Evolutionary conservation across 2,113 vertebrate genomes (phyloP), one percentile per base, ranked within the genome.

Genomic region (Callipepla squamata): DNA sequence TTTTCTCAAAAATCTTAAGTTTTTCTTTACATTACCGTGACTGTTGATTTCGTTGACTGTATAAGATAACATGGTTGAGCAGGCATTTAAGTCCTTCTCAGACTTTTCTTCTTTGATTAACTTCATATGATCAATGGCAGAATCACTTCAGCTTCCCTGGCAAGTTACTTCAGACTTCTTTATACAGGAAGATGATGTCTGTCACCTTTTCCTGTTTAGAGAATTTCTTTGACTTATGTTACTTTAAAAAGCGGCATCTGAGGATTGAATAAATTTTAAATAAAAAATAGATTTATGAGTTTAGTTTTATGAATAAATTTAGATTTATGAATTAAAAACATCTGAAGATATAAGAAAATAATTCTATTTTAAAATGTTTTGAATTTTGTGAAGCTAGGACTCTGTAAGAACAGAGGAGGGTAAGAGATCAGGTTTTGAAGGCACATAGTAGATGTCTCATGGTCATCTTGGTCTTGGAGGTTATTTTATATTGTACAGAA

Each of bases 201-300:
- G 11, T 62, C 14, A 34, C 26, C 9, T 75, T 69, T 59, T 19
- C n/a, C 11, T 2, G n/a, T 15, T 90, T 50, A 51, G 75, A 82
- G 58, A 38, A 23, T 55, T 36, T 65, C 85, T 82, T 87, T 63
- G 7, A 44, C 28, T 63, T 87, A 32, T 53, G 11, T 11, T 7
- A 36, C 42, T 11, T 30, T 85, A 65, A 80, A 90, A 80, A 88
- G 59, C 69, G 19, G 7, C 11, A 62, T 91, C 16, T 82, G 55
- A 96, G 53, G n/a, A 25, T 83, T 88, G 20, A 69, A 77, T 80
- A 14, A 80, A 32, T n/a, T 82, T 80, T 40, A 87, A 88, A 19
- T 12, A 78, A 67, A 80, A 7, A 36, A 82, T 42, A 13, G 12
- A 50, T 82, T 77, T 87, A 66, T 12, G 28, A 70, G 77, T 47